These are phyloP conservation scores for Leptoclinus maculatus DNA, from an alignment of 2,797 vertebrate genomes.

Conservation along the genomic window DNA sequence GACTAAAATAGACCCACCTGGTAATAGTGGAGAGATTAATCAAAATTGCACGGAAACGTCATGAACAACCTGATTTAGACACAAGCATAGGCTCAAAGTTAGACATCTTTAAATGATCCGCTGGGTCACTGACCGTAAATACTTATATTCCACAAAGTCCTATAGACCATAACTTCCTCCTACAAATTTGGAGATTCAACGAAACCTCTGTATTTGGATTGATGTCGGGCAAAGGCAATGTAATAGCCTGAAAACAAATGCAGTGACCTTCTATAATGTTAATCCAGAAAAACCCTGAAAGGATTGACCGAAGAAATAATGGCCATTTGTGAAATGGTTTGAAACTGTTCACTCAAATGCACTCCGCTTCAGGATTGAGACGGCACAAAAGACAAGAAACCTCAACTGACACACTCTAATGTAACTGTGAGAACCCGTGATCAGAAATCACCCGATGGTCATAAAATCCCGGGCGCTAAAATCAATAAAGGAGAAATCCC, in stretches of 20 bases:
- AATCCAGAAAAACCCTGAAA: neutral
- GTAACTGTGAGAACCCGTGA: neutral
- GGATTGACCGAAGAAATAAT: neutral
- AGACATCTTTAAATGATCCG: neutral
- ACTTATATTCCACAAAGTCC: neutral
- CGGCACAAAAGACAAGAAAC: neutral
- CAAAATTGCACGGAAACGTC: neutral
- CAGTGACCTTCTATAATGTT: neutral
- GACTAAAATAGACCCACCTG: neutral
- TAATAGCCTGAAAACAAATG: neutral
- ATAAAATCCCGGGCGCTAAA: neutral
- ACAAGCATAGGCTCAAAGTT: neutral
- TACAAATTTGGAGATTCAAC: neutral
- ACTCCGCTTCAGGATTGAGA: neutral
- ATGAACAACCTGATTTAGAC: neutral
- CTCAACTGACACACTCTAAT: constrained; percentile 7
- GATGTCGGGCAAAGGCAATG: neutral
- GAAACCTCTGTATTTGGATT: neutral
- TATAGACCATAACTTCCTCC: neutral
- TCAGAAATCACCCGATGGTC: neutral
- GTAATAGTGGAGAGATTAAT: neutral
- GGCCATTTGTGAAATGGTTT: constrained; percentile 3
- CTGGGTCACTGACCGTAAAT: neutral
- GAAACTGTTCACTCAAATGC: neutral
- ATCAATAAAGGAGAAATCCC: neutral